Percentiles rank a stretch among this genome's conserved stretches.
Conservation (phyloP, 37 sponge, comb jelly and placozoan genomes). For the Ianthella basta region DNA sequence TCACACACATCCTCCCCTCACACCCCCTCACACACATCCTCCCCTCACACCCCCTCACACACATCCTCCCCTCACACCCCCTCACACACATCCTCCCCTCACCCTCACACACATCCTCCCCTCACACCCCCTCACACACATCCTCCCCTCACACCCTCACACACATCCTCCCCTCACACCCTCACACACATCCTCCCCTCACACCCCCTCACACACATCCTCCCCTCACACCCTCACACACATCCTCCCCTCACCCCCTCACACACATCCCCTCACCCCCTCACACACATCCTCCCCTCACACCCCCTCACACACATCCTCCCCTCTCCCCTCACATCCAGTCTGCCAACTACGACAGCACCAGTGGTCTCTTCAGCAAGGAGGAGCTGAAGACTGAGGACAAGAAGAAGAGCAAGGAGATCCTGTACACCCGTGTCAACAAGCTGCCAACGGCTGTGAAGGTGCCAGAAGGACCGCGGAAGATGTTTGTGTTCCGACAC, state of each 20-base stretch:
- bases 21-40: background rate
- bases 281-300: background rate
- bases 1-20: too few relatives aligned
- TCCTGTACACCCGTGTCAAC: conserved; percentile 65
- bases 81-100: background rate
- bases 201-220: background rate
- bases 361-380: conserved; percentile 9
- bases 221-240: background rate
- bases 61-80: background rate
- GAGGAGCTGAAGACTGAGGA: background rate
- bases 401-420: conserved; percentile 56
- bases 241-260: too few relatives aligned
- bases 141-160: background rate
- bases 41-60: background rate
- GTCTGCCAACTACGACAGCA: background rate
- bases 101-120: too few relatives aligned
- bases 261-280: background rate
- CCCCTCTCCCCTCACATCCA: background rate
- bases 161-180: background rate
- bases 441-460: conserved; percentile 26
- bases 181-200: too few relatives aligned
- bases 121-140: too few relatives aligned
- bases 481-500: conserved; percentile 85
- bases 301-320: background rate
- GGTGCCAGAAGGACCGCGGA: conserved; percentile 63